Base-by-base conservation (phyloP, 2,113 vertebrate genomes). In the Natator depressus region DNA sequence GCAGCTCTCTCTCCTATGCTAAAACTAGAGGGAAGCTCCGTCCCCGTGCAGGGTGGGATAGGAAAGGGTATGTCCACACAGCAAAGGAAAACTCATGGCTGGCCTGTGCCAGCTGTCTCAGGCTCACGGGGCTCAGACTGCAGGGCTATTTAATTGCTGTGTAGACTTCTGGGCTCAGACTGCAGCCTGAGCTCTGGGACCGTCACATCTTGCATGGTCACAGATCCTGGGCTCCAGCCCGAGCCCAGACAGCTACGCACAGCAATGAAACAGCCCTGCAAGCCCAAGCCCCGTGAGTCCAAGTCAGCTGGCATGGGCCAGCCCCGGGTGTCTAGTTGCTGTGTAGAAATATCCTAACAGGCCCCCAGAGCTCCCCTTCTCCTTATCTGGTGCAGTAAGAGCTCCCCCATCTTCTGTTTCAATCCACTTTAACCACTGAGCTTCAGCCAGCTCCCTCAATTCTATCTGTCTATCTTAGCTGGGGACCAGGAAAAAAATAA, bases 401-500 rank as follows among this genome's bases (percentile, higher is more conserved):
- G 46, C 19, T 93, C 47, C n/a, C n/a, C n/a, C 22, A 27, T 24
- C 42, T 88, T 81, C 75, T 91, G 46, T 8, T 83, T 79, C 51
- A 59, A 62, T 19, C 19, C n/a, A 35, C 62, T 65, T 65, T 65
- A 65, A 17, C 7, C 31, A 16, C 31, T 65, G 62, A n/a, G 31
- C 62, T 65, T 35, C 62, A 65, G 62, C 31, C 62, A 65, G 29
- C 2, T 19, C 16, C 62, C 87, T 31, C 47, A 50, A 2, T 57
- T 82, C 82, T 57, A 93, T 4, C 17, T n/a, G 8, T 1, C 25
- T 35, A 54, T 53, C 31, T 57, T 29, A 0, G 0, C 46, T 0
- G 80, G 35, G 59, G 85, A n/a, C 72, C 82, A 31, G 65, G 59
- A 81, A 49, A 82, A 90, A 25, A 86, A 88, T 29, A 83, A 90